Evolutionary conservation across 1,140 invertebrate species (phyloP), one percentile per base, ranked within the genome.

Genomic region (Heliconius eleuchia): DNA sequence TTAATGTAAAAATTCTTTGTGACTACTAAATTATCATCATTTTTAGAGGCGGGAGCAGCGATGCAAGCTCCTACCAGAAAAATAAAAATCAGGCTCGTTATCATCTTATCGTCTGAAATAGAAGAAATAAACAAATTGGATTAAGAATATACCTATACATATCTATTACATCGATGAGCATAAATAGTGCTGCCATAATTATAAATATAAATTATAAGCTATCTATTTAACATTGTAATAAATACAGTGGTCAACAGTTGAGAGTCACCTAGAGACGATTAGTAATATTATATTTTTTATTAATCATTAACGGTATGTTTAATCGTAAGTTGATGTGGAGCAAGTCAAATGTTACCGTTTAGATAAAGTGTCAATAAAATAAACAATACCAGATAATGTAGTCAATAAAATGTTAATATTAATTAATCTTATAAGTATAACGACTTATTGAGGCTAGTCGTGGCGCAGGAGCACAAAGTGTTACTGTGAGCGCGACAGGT

Each of bases 1-100:
- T 87, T 76, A 0, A 70, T 72, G 72, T 85, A 93, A 50, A 88
- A 87, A 0, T 88, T 83, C 74, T 83, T 72, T 0, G 77, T 81
- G 11, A 92, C 73, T 11, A 80, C 27, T 0, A 87, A n/a, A 0
- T 80, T 76, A 37, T 90, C 84, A 1, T 85, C 78, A 1, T 85
- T 74, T 5, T 85, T 80, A 74, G 81, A 70, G 30, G 75, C 60
- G 11, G 85, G 85, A 52, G 85, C 85, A 39, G 82, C 80, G 46
- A 78, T 8, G 30, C 88, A 76, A 27, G 88, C 52, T 6, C 55
- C 71, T 37, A 82, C 37, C 55, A 86, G 70, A 18, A 74, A 77
- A 3, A 84, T 60, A 30, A 46, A 18, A 57, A 76, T 77, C 30
- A 80, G 71, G 13, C 13, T 60, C 42, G 27, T 71, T 71, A 82